Percentiles rank a stretch among this genome's conserved stretches.
Evolutionary conservation across 1,140 invertebrate genomes (phyloP).

Genomic region (Temnothorax nylanderi): DNA sequence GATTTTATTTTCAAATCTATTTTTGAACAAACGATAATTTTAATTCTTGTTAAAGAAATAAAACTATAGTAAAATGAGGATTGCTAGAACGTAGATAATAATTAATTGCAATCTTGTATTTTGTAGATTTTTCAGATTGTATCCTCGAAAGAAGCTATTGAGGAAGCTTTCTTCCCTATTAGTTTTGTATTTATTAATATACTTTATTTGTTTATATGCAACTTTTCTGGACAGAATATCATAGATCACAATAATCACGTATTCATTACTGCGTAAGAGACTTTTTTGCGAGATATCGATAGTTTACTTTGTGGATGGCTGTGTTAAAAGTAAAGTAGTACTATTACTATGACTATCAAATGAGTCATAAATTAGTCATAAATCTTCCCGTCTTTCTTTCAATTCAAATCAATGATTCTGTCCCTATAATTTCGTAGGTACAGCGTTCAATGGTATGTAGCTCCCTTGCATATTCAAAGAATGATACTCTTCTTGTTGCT

Average conservation of each 20-base stretch:
- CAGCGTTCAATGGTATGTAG: not conserved
- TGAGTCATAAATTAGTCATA: not conserved
- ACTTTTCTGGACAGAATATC: not conserved
- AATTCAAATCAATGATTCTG: not conserved
- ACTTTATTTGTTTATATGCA: not conserved
- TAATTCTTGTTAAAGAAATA: not conserved
- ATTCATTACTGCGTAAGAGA: slow-evolving; percentile 12
- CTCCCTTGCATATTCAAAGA: not conserved
- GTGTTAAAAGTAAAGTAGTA: not conserved
- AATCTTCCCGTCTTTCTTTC: not conserved
- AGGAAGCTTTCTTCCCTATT: not conserved
- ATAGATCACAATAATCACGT: slow-evolving; percentile 4
- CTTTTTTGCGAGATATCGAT: not conserved
- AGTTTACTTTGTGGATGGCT: not conserved
- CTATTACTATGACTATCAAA: not conserved
- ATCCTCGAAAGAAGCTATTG: not conserved
- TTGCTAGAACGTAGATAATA: not conserved
- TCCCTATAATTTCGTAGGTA: not conserved
- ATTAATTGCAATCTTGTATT: not conserved
- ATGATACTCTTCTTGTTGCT: slow-evolving; percentile 1
- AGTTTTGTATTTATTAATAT: not conserved
- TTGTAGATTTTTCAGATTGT: not conserved
- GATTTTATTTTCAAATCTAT: no score
- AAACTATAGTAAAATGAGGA: not conserved
- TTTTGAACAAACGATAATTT: not conserved